Evolutionary conservation across 2,888 invertebrate genomes (phyloP).

Genomic region (Chironomus riparius): DNA sequence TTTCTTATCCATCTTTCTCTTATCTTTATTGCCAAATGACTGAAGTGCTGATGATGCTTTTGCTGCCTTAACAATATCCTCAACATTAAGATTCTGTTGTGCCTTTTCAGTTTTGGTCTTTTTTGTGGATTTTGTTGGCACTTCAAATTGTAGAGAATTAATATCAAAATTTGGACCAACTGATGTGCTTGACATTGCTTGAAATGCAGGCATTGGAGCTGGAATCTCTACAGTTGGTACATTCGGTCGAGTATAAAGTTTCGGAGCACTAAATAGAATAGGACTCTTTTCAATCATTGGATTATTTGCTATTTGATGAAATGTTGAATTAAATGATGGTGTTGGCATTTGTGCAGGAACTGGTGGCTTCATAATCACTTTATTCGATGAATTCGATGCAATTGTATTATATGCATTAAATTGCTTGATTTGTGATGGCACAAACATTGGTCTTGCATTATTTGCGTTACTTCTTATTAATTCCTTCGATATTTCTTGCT

Average conservation of each 20-base stretch:
- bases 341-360: constrained; percentile 37
- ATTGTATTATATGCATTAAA: constrained; percentile 63
- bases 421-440: constrained; percentile 51
- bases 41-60: constrained; percentile 50
- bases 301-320: constrained; percentile 42
- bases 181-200: not conserved
- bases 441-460: constrained; percentile 35
- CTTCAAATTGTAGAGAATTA: constrained; percentile 47
- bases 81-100: constrained; percentile 52
- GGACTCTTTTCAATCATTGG: constrained; percentile 45
- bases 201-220: constrained; percentile 32
- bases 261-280: constrained; percentile 60
- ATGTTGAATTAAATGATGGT: constrained; percentile 41
- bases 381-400: constrained; percentile 64
- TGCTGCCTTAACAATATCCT: constrained; percentile 55
- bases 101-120: constrained; percentile 57
- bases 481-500: constrained; percentile 52
- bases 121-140: constrained; percentile 46
- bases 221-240: constrained; percentile 36
- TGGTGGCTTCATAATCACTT: constrained; percentile 43
- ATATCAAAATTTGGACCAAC: constrained; percentile 41
- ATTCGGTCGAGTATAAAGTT: constrained; percentile 51
- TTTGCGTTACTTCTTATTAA: not conserved
- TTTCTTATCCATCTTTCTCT: constrained; percentile 40
- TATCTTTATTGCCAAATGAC: constrained; percentile 48